phyloP scores from a whole-genome alignment of 2,113 vertebrate species.

The Leptosomus discolor region DNA sequence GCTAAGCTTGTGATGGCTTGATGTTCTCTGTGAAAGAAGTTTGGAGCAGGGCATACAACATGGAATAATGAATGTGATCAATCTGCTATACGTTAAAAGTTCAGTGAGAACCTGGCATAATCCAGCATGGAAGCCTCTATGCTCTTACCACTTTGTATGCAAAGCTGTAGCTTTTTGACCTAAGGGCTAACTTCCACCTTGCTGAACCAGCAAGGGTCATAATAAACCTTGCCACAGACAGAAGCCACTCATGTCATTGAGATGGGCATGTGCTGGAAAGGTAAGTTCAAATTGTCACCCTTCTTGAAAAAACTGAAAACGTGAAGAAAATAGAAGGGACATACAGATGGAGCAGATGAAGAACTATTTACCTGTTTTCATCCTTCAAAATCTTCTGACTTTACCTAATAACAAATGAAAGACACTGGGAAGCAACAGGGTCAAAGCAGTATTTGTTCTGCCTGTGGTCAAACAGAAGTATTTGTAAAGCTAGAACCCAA shows the following conservation, averaged over 20 bases:
- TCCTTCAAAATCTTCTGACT: neutral
- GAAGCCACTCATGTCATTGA: neutral
- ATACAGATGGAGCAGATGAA: neutral
- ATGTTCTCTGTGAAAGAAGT: neutral
- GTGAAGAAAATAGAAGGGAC: neutral
- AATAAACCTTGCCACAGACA: neutral
- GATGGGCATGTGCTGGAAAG: neutral
- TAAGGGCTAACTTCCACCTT: neutral
- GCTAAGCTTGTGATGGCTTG: neutral
- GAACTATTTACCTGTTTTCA: neutral
- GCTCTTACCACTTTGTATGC: neutral
- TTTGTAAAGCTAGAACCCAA: neutral
- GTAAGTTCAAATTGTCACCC: neutral
- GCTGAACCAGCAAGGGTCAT: rapidly evolving
- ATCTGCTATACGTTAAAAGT: neutral
- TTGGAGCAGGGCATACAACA: neutral
- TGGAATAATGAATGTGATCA: neutral
- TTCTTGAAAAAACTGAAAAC: neutral
- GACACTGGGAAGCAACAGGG: neutral
- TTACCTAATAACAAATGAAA: neutral
- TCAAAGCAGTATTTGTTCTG: neutral
- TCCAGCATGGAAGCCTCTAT: neutral
- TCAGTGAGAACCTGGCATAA: neutral
- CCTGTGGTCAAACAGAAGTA: neutral
- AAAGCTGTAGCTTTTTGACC: neutral